Evolutionary conservation across 2,888 invertebrate species (phyloP).

Genomic region (Limenitis camilla): DNA sequence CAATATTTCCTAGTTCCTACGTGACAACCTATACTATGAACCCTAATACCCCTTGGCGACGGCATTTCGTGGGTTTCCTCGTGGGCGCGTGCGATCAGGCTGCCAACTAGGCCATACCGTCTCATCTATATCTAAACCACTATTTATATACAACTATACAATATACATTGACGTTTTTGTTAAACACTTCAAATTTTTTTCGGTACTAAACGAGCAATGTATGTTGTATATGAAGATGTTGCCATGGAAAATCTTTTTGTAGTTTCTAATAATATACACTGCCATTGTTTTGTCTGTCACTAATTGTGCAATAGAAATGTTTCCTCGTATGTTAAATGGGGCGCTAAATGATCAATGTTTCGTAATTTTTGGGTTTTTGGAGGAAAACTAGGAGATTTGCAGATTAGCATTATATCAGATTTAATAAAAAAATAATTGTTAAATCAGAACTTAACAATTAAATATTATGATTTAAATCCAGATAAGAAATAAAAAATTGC

Average conservation of each 20-base stretch:
- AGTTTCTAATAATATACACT: constrained; percentile 46
- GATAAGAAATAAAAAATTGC: too few species aligned
- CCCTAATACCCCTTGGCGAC: constrained; percentile 31
- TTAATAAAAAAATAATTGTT: background rate
- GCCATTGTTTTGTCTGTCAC: constrained; percentile 63
- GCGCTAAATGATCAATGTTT: constrained; percentile 48
- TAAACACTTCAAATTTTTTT: background rate
- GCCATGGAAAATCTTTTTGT: background rate
- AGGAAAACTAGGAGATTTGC: background rate
- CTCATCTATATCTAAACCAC: constrained; percentile 42
- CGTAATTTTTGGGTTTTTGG: constrained; percentile 32
- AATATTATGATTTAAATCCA: too few species aligned
- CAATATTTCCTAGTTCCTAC: background rate
- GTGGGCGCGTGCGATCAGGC: constrained; percentile 45
- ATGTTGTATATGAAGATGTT: background rate
- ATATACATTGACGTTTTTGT: constrained; percentile 32
- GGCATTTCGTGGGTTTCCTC: constrained; percentile 54
- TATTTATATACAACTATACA: constrained; percentile 20
- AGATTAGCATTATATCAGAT: background rate
- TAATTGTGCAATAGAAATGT: constrained; percentile 61
- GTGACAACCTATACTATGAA: constrained; percentile 19
- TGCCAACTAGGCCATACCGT: constrained; percentile 69
- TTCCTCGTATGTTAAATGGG: constrained; percentile 60
- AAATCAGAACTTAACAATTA: too few species aligned
- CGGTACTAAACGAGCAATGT: constrained; percentile 25